Base-by-base conservation (phyloP, 2,888 invertebrate genomes). In the Ditula angustiorana region DNA sequence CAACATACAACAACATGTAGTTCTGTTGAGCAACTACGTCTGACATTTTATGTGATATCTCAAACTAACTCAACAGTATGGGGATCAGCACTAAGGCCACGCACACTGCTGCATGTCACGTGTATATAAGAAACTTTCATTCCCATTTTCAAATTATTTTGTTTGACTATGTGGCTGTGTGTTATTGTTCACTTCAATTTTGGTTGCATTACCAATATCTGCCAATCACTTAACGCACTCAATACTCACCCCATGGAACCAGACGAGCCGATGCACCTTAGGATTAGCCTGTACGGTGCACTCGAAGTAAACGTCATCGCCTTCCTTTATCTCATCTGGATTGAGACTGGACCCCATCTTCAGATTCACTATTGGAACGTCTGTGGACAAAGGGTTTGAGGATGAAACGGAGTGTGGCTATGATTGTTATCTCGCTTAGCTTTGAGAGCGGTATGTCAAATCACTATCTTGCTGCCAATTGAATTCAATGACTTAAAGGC, bases 231-330 rank as follows among this genome's bases (percentile, higher is more conserved):
- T 10, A 26, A 13, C 46, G 26, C 26, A 33, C 28, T 53, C n/a
- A 68, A 87, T n/a, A n/a, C 92, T 91, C 74, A 92, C 92, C 80
- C 96, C 96, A 85, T 97, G 97, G 85, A 96, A 97, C 97, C 97
- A 97, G 66, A 96, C 95, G 76, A 97, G 95, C 82, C 97, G 96
- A 88, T 97, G 96, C 30, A 95, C 95, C 81, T 96, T 96, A 16
- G 97, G 97, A 90, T 97, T 97, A 55, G 97, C 96, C 80, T 95
- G 95, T 70, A 97, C 96, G 72, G 95, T 95, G 87, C 97, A 97
- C 84, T 97, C 97, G 87, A 97, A 97, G 86, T 97, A 97, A 66
- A 97, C 97, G 86, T 97, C 97, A 80, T 97, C 97, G 33, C 97
- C 97, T 88, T 97, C 97, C 87, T 97, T 97, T 83, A 97, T 97